These are phyloP conservation scores for Centroberyx gerrardi DNA, from an alignment of 2,797 vertebrate genomes.

Conservation along the genomic window DNA sequence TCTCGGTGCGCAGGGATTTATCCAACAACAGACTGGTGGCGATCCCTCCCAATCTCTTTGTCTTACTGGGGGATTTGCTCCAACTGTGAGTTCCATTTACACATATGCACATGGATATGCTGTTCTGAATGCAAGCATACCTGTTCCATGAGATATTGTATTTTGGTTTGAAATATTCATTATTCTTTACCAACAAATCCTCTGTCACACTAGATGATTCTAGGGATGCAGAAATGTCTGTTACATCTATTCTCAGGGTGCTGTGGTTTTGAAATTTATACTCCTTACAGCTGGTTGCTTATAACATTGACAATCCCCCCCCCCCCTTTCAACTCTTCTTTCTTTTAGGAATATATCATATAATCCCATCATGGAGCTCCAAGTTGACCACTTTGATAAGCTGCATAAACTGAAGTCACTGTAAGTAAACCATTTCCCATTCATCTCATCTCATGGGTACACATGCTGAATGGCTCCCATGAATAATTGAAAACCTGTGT, in stretches of 20 bases:
- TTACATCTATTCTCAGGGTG: too few relatives aligned
- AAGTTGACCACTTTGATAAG: conserved; percentile 93
- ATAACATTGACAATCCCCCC: too few relatives aligned
- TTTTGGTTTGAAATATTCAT: too few relatives aligned
- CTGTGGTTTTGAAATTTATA: too few relatives aligned
- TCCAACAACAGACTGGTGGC: conserved; percentile 92
- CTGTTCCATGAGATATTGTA: background rate
- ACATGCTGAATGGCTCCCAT: background rate
- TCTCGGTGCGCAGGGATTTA: conserved; percentile 88
- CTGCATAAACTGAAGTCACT: conserved; percentile 93
- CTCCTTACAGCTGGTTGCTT: too few relatives aligned
- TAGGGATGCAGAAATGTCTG: too few relatives aligned
- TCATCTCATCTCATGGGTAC: too few relatives aligned
- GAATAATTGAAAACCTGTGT: background rate
- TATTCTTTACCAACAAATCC: too few relatives aligned
- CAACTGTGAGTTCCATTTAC: conserved; percentile 91
- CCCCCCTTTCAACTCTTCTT: too few relatives aligned
- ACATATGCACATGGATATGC: conserved; percentile 5
- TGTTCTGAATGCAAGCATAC: background rate
- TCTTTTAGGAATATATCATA: conserved; percentile 93
- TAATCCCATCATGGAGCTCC: conserved; percentile 93
- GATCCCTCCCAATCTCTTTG: conserved; percentile 90
- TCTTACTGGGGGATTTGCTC: conserved; percentile 92
- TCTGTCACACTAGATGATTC: too few relatives aligned
- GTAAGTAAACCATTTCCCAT: conserved; percentile 85